Evolutionary conservation across 2,888 invertebrate genomes (phyloP).

Genomic region (Ochropleura leucogaster): DNA sequence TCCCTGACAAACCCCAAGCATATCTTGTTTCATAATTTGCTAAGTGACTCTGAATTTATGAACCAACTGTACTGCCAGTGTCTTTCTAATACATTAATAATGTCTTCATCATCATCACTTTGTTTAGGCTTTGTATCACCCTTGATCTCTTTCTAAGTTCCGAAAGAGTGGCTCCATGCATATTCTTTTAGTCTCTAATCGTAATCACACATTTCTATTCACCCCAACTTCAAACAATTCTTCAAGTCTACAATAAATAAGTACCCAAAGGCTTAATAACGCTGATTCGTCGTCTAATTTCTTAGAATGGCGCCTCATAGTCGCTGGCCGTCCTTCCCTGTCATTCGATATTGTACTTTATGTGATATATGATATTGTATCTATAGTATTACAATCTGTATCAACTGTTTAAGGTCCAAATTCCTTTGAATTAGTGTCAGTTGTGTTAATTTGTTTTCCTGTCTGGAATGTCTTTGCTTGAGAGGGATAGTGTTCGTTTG

Average conservation of each 20-base stretch:
- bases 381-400: constrained; percentile 25
- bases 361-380: constrained; percentile 45
- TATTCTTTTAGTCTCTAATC: not conserved
- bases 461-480: constrained; percentile 48
- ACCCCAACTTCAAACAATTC: not conserved
- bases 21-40: too few species aligned
- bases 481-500: constrained; percentile 18
- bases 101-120: not conserved
- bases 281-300: constrained; percentile 57
- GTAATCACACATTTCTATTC: constrained; percentile 6
- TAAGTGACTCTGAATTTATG: too few species aligned
- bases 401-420: constrained; percentile 50
- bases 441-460: constrained; percentile 54
- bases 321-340: constrained; percentile 36
- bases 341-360: constrained; percentile 51
- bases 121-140: not conserved
- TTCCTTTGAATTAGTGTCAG: constrained; percentile 56
- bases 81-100: not conserved
- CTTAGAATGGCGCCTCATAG: constrained; percentile 53
- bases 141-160: not conserved
- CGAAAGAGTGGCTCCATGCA: not conserved
- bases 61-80: too few species aligned
- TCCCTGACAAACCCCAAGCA: too few species aligned
- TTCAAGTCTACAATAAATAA: constrained; percentile 24
- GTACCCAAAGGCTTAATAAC: constrained; percentile 20